Percentiles rank a stretch among this genome's conserved stretches.
Evolutionary conservation across 2,888 invertebrate species (phyloP).

Genomic region (Drosophila parthenogenetica): DNA sequence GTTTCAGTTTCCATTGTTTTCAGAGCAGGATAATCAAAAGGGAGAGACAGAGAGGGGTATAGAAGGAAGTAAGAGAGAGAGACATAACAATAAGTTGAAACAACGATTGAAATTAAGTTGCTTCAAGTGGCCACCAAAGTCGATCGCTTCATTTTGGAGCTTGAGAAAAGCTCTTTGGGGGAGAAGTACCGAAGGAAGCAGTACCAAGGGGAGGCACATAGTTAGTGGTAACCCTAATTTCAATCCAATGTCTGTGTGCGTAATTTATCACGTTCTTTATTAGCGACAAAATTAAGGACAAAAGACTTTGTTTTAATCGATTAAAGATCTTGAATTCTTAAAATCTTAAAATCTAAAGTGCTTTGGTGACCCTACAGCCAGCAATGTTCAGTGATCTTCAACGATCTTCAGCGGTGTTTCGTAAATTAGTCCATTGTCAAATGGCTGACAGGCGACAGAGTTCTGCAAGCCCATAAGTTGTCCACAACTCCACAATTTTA

Average conservation of each 20-base stretch:
- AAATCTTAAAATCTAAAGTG: constrained; percentile 1
- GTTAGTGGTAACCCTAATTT: constrained; percentile 21
- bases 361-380: background rate
- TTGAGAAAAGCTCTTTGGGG: constrained; percentile 4
- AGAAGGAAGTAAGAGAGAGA: constrained; percentile 1
- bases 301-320: constrained; percentile 77
- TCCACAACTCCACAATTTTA: constrained; percentile 23
- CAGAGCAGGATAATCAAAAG: constrained; percentile 27
- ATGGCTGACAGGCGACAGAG: constrained; percentile 48
- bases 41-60: background rate
- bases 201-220: background rate
- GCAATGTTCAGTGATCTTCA: background rate
- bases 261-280: constrained; percentile 82
- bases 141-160: constrained; percentile 15
- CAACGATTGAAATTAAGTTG: constrained; percentile 76
- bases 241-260: constrained; percentile 59
- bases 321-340: constrained; percentile 60
- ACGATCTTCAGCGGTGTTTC: constrained; percentile 66
- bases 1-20: constrained; percentile 67
- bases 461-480: constrained; percentile 18
- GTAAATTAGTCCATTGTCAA: constrained; percentile 78
- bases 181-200: background rate
- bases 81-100: constrained; percentile 68
- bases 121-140: constrained; percentile 69
- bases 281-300: constrained; percentile 64